Base-by-base conservation (phyloP, 2,888 invertebrate species). In the Selenia dentaria region DNA sequence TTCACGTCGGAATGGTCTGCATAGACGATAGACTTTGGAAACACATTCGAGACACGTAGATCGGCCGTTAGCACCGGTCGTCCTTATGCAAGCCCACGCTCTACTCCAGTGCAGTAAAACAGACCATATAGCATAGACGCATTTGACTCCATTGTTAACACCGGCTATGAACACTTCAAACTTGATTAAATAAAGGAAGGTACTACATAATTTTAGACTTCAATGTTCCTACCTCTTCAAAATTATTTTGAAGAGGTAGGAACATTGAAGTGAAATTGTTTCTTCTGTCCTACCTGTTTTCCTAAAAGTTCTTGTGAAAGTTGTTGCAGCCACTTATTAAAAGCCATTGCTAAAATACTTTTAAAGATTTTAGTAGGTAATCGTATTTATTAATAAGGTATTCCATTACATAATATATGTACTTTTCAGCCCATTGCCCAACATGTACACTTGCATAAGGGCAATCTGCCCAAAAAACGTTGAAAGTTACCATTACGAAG, bases 21-120 rank as follows among this genome's bases (percentile, higher is more conserved):
- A 43, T 44, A 36, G 43, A 22, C 70, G 59, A n/a, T n/a, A n/a
- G n/a, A 60, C 62, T 68, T 65, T 62, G 51, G 59, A 63, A 69
- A 66, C 56, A 54, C 55, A 77, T 79, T 71, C 76, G 54, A 63
- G 56, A 64, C 78, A 79, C 76, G 78, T 74, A 69, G 62, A 63
- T 57, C 59, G 70, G 70, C 70, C 71, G 71, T 74, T 79, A 73
- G 59, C 58, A 61, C 66, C 54, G 54, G 59, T 64, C 59, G 76
- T 74, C 79, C 74, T 76, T 83, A 79, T 73, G 76, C 73, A 59
- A 71, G 64, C 80, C 76, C 79, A 84, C 79, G 75, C 74, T 49
- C 67, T 49, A 51, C 62, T 66, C 64, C 66, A 12, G 6, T 12
- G 24, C 5, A 18, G 18, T 18, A 18, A 25, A n/a, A n/a, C n/a